Conservation (phyloP, 2,113 vertebrate genomes). For the Oreocharis arfaki region DNA sequence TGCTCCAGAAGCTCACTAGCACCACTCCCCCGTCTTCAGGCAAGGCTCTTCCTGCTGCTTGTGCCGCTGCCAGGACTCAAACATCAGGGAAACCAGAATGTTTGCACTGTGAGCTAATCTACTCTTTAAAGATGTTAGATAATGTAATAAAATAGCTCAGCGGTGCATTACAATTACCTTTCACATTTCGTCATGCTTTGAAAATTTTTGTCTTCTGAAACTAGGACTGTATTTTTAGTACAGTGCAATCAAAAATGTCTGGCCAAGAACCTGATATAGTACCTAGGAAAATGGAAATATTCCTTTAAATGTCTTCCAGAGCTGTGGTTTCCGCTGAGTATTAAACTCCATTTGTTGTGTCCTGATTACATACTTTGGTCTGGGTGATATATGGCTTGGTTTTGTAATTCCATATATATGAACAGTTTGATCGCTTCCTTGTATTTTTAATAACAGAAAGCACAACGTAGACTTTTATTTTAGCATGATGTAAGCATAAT, state of each 20-base stretch:
- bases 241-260: slow-evolving; percentile 54
- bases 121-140: slow-evolving; percentile 46
- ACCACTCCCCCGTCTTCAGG: background rate
- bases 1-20: background rate
- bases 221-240: slow-evolving; percentile 46
- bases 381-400: slow-evolving; percentile 11
- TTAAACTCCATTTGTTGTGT: slow-evolving; percentile 40
- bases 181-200: slow-evolving; percentile 49
- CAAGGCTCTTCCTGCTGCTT: background rate
- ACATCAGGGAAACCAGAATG: slow-evolving; percentile 59
- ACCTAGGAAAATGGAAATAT: slow-evolving; percentile 59
- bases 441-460: slow-evolving; percentile 23
- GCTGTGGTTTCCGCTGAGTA: slow-evolving; percentile 45
- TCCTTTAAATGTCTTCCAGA: slow-evolving; percentile 61
- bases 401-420: slow-evolving; percentile 7
- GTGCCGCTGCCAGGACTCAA: background rate
- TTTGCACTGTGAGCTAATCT: slow-evolving; percentile 63
- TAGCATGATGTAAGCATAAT: slow-evolving; percentile 23
- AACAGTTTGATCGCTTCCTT: background rate
- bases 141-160: slow-evolving; percentile 42
- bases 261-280: slow-evolving; percentile 54
- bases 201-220: slow-evolving; percentile 51
- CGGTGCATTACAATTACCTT: slow-evolving; percentile 38
- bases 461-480: background rate
- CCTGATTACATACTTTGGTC: slow-evolving; percentile 51